Evolutionary conservation across 2,888 invertebrate genomes (phyloP).

Genomic region (Drosophila pseudotalamancana): DNA sequence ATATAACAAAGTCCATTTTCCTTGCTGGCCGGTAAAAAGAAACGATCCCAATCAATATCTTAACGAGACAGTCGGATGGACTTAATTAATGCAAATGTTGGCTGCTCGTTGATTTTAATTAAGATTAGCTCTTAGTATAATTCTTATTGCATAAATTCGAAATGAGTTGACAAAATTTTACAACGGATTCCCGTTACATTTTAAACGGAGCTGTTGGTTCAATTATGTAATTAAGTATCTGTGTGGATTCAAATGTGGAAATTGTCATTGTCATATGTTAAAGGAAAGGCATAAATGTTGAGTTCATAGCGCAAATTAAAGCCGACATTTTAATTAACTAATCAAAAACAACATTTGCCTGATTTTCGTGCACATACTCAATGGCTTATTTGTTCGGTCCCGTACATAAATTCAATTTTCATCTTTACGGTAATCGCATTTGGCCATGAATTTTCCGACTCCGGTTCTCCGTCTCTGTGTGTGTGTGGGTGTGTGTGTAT

Average conservation of each 20-base stretch:
- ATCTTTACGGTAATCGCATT: slow-evolving; percentile 66
- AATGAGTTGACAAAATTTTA: slow-evolving; percentile 19
- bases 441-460: slow-evolving; percentile 19
- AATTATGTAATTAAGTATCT: slow-evolving; percentile 73
- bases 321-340: slow-evolving; percentile 75
- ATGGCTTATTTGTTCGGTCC: slow-evolving; percentile 29
- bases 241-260: slow-evolving; percentile 24
- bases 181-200: slow-evolving; percentile 5
- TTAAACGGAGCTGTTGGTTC: slow-evolving; percentile 3
- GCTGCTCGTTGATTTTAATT: slow-evolving; percentile 72
- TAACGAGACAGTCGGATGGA: slow-evolving; percentile 12
- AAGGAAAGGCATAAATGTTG: slow-evolving; percentile 67
- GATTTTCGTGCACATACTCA: slow-evolving; percentile 11
- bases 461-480: not conserved
- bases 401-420: slow-evolving; percentile 70
- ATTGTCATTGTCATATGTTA: slow-evolving; percentile 44
- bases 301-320: slow-evolving; percentile 64
- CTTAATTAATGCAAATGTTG: slow-evolving; percentile 78
- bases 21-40: slow-evolving; percentile 51
- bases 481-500: not conserved
- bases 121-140: slow-evolving; percentile 71
- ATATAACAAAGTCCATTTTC: slow-evolving; percentile 29
- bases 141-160: slow-evolving; percentile 53
- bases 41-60: slow-evolving; percentile 72
- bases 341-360: slow-evolving; percentile 53